Base-by-base conservation (phyloP, 1,140 invertebrate genomes). In the Eubasilissa regina region DNA sequence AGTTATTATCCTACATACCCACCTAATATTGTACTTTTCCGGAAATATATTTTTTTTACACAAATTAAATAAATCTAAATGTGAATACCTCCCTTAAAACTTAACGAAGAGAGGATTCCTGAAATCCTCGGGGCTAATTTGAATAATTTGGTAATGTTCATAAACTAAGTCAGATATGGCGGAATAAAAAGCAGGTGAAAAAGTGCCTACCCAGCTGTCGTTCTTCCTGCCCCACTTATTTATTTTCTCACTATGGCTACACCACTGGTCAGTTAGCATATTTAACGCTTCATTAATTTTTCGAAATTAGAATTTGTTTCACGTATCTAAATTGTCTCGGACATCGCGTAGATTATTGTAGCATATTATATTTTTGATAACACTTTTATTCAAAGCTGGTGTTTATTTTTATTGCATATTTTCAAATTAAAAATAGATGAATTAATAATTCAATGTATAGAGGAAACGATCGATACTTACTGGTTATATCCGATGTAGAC, bases 61-160 rank as follows among this genome's bases (percentile, higher is more conserved):
- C 17, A 17, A 15, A 15, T 17, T 19, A 19, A 58, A 58, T 58
- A 58, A 58, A 58, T 58, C 55, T 21, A 8, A 58, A 58, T 58
- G 55, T 58, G 17, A 25, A 25, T 43, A 21, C 19, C 25, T 62
- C 19, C 19, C 25, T 62, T 62, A 62, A 62, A 62, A 62, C 60
- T 19, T 62, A 35, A 8, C 60, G 15, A 15, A 48, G 44, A 48
- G 64, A 68, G 13, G 44, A n/a, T 47, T 44, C 43, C 44, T 15
- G 64, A 68, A 68, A 68, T 68, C 64, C 64, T 47, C 43, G n/a
- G 44, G 15, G 11, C 44, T 47, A 73, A 73, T 73, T 73, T 73
- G 70, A 73, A 73, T 73, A 73, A 55, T 73, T 73, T 21, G 51
- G 70, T 73, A 73, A 73, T 56, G 48, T 25, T 35, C 70, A 55